Conservation (phyloP, 1,140 invertebrate genomes). For the Bombus fervidus region DNA sequence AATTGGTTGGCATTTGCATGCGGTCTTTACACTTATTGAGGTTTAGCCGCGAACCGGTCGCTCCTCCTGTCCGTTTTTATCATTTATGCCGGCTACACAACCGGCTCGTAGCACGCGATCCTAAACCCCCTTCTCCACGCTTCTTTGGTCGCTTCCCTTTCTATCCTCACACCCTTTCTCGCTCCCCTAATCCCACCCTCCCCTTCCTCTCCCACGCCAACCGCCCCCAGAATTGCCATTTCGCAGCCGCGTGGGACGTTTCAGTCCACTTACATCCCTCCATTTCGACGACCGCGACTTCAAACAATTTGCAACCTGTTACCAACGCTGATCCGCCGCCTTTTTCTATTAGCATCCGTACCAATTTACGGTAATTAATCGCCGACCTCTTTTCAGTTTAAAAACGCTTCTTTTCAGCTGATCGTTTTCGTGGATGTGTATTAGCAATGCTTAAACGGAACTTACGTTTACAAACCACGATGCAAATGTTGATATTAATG, state of each 20-base stretch:
- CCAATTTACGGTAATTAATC: conserved; percentile 34
- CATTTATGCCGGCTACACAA: conserved; percentile 74
- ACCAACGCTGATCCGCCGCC: conserved; percentile 13
- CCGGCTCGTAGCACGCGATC: conserved; percentile 74
- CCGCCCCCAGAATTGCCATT: conserved; percentile 45
- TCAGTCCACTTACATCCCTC: conserved; percentile 49
- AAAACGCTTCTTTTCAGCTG: too few relatives aligned
- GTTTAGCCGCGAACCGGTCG: conserved; percentile 74
- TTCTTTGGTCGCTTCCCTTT: background rate
- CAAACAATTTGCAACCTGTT: conserved; percentile 54
- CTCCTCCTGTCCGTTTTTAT: conserved; percentile 77
- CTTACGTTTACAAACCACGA: rapidly evolving
- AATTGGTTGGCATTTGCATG: conserved; percentile 76
- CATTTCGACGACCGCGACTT: conserved; percentile 19
- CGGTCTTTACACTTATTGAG: conserved; percentile 74
- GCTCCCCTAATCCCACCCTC: conserved; percentile 54
- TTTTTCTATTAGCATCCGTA: conserved; percentile 17
- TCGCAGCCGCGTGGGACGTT: conserved; percentile 66
- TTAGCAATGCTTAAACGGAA: too few relatives aligned
- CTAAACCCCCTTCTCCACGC: conserved; percentile 38
- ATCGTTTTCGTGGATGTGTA: too few relatives aligned
- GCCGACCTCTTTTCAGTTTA: background rate
- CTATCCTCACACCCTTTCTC: conserved; percentile 35
- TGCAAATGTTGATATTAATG: too few relatives aligned
- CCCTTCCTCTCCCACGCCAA: background rate